phyloP scores from a whole-genome alignment of 2,113 vertebrate species.

The Hassar affinis region DNA sequence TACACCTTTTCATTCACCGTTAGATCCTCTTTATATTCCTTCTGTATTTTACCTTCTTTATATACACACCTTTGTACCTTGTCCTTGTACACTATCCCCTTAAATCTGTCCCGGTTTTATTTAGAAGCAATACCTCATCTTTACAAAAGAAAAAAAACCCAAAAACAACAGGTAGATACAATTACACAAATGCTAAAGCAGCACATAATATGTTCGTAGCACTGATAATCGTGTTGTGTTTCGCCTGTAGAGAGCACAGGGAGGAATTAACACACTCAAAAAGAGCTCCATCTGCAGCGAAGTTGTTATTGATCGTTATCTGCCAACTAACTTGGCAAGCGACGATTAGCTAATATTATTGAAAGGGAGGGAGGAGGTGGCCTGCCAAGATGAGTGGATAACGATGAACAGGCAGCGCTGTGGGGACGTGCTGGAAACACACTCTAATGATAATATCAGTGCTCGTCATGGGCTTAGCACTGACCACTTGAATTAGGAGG shows the following conservation, averaged over 20 bases:
- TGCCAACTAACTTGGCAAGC: conserved; percentile 29
- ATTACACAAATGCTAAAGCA: background rate
- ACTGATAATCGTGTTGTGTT: background rate
- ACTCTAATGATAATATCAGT: conserved; percentile 20
- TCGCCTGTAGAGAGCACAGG: conserved; percentile 11
- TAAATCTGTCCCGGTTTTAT: background rate
- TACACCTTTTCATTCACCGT: background rate
- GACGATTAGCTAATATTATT: conserved; percentile 23
- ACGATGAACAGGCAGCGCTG: conserved; percentile 15
- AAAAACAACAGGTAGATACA: background rate
- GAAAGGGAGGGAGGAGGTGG: background rate
- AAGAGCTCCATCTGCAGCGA: background rate
- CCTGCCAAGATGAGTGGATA: conserved; percentile 18
- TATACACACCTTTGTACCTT: background rate
- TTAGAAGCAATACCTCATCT: background rate
- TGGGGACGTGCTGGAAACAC: background rate
- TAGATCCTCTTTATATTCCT: background rate
- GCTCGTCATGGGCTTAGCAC: background rate
- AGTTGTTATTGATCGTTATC: conserved; percentile 15
- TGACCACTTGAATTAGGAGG: background rate
- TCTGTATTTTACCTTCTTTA: too few relatives aligned
- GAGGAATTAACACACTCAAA: background rate
- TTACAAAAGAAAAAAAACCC: too few relatives aligned
- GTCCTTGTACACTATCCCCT: background rate
- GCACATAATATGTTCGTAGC: background rate